A percentile compares a stretch with the other conserved stretches of the same genome.
Evolutionary conservation across 2,113 vertebrate genomes (phyloP).

Genomic region (Podiceps cristatus): DNA sequence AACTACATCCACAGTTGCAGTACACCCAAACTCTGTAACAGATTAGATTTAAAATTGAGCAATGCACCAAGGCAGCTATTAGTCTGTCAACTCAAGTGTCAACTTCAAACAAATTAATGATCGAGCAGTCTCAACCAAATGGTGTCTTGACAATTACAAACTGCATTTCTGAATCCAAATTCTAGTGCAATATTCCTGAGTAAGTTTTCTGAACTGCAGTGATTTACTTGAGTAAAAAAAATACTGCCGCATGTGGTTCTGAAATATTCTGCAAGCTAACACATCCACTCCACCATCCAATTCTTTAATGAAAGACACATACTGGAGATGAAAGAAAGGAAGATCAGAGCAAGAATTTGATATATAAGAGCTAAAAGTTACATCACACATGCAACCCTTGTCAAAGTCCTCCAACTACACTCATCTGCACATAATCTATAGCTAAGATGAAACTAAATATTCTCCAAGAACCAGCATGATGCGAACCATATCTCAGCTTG

Average conservation of each 20-base stretch:
- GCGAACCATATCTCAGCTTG: not conserved
- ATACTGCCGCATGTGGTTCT: not conserved
- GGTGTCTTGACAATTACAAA: slow-evolving; percentile 32
- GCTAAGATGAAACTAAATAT: slow-evolving; percentile 52
- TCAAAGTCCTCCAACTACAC: slow-evolving; percentile 11
- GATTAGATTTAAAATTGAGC: not conserved
- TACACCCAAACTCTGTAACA: not conserved
- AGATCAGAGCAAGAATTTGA: slow-evolving; percentile 54
- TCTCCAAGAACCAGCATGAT: not conserved
- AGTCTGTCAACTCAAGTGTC: slow-evolving; percentile 36
- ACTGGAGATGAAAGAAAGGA: slow-evolving; percentile 30
- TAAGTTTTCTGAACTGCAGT: not conserved
- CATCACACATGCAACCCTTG: not conserved
- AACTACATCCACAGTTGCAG: not conserved
- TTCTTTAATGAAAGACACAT: not conserved
- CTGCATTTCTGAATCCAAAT: slow-evolving; percentile 9
- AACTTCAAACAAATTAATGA: slow-evolving; percentile 27
- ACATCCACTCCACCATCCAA: not conserved
- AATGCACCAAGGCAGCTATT: not conserved
- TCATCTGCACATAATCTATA: not conserved
- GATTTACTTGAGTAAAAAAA: not conserved
- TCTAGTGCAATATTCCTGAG: not conserved
- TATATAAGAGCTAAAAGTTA: slow-evolving; percentile 23
- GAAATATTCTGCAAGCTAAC: not conserved
- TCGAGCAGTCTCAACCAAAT: not conserved